Evolutionary conservation across 37 sponge, comb jelly and placozoan genomes (phyloP).

Genomic region (Theonella swinhoei): DNA sequence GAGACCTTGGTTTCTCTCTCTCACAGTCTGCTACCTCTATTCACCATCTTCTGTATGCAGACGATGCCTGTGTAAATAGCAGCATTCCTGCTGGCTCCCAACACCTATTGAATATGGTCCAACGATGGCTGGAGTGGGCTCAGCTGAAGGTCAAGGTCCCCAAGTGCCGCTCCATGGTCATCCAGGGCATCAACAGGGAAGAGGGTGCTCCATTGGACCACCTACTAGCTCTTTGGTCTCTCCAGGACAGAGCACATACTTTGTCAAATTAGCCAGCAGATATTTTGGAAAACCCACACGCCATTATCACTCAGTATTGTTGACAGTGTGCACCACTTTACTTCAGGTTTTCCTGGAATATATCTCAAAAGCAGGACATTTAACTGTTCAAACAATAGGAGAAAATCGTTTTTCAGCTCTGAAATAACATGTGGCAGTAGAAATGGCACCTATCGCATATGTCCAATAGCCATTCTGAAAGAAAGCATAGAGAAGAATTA

Average conservation of each 20-base stretch:
- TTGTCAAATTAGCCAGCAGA: constrained; percentile 6
- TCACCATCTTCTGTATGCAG: too few species aligned
- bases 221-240: not conserved
- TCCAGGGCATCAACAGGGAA: too few species aligned
- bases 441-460: constrained; percentile 33
- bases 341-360: constrained; percentile 48
- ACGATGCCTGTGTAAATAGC: too few species aligned
- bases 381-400: constrained; percentile 33
- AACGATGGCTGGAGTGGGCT: too few species aligned
- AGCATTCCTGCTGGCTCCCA: too few species aligned
- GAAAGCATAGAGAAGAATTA: constrained; percentile 49
- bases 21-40: too few species aligned
- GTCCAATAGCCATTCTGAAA: constrained; percentile 7
- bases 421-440: not conserved
- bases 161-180: too few species aligned
- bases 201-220: constrained; percentile 3
- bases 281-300: constrained; percentile 35
- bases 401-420: constrained; percentile 14
- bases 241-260: constrained; percentile 46
- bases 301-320: constrained; percentile 46
- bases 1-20: too few species aligned
- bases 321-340: constrained; percentile 52
- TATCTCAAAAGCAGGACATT: constrained; percentile 41
- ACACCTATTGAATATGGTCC: too few species aligned
- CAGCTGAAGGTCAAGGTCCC: too few species aligned